Evolutionary conservation across 2,113 vertebrate species (phyloP).

Genomic region (Gnathonemus longibarbis): DNA sequence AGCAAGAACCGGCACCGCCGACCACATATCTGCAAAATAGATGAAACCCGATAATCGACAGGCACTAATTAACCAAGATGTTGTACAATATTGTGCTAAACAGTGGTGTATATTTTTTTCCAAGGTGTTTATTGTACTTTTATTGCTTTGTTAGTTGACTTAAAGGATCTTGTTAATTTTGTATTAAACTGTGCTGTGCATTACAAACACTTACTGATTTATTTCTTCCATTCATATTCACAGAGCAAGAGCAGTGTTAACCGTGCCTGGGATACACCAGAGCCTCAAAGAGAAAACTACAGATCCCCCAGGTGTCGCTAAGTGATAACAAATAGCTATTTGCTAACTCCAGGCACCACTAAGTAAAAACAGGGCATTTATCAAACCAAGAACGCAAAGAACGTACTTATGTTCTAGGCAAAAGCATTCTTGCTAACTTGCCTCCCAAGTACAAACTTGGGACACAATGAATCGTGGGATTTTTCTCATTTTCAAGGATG

Average conservation of each 20-base stretch:
- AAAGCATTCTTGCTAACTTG: not conserved
- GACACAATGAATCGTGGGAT: not conserved
- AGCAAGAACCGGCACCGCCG: constrained; percentile 64
- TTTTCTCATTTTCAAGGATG: not conserved
- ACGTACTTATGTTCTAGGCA: not conserved
- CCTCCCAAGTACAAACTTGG: not conserved
- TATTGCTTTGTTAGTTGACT: constrained; percentile 68
- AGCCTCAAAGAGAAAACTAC: not conserved
- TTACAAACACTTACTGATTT: constrained; percentile 42
- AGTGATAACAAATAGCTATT: not conserved
- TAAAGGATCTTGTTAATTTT: constrained; percentile 71
- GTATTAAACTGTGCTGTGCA: constrained; percentile 73
- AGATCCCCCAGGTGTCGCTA: not conserved
- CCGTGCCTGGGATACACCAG: constrained; percentile 37
- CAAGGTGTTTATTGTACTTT: constrained; percentile 69
- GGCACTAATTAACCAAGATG: constrained; percentile 66
- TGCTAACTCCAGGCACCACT: not conserved
- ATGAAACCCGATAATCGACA: constrained; percentile 61
- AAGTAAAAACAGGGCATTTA: not conserved
- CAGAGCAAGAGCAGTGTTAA: constrained; percentile 42
- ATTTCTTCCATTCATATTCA: constrained; percentile 39
- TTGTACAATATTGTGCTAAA: constrained; percentile 59
- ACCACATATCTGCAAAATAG: constrained; percentile 71
- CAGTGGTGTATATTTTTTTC: constrained; percentile 70
- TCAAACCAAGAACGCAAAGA: not conserved